Evolutionary conservation across 2,113 vertebrate genomes (phyloP), one percentile per base, ranked within the genome.

Genomic region (Cinclus mexicanus): DNA sequence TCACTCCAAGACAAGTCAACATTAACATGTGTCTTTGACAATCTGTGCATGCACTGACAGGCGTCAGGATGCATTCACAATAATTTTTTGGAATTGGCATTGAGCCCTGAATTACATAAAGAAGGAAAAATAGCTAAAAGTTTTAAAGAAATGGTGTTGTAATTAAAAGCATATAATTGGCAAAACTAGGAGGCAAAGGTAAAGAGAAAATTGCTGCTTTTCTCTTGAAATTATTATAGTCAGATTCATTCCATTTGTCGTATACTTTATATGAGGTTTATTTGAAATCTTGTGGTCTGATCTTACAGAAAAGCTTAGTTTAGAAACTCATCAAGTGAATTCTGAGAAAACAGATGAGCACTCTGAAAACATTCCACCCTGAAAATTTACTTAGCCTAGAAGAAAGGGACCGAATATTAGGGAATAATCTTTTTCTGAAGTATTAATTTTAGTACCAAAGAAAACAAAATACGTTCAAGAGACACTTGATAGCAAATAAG

Each of bases 201-300:
- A 94, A 91, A 94, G 23, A 52, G 41, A 89, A 77, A 53, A 46
- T 71, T 83, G 25, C 8, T 87, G 33, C 7, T 71, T 84, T 95
- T 81, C 13, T 59, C 56, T 69, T 76, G 18, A 79, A 93, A 93
- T 15, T 60, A 70, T 67, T 77, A 65, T 41, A 79, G 65, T 86
- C 42, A 96, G 65, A 96, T 94, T 96, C 53, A 86, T 89, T 78
- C 75, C 14, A 18, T 76, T 97, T 92, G 8, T 35, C 25, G 53
- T 61, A 72, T 22, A 87, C 81, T 94, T 90, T 63, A 94, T 90
- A 80, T 87, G 84, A 79, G 31, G 24, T 95, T 88, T 94, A 84
- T 92, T 97, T 89, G 44, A 29, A 89, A 57, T 65, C 69, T 86
- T 64, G 64, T 77, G 61, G 41, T 87, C 67, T 90, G 28, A 7